Conservation (phyloP, 2,113 vertebrate species). For the Crotophaga sulcirostris region DNA sequence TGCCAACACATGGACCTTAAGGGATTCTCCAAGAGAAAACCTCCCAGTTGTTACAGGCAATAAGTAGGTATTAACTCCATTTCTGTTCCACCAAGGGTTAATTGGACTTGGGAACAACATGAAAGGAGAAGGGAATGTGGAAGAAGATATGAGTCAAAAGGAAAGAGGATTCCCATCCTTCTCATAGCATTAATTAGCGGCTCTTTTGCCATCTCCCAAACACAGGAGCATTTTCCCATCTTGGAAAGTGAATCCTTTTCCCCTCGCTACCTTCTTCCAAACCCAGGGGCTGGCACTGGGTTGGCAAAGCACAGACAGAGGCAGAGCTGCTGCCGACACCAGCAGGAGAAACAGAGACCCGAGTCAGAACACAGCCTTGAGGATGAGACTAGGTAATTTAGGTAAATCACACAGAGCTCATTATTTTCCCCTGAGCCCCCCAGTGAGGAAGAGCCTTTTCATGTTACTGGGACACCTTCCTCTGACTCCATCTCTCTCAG, state of each 20-base stretch:
- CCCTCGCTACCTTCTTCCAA: neutral
- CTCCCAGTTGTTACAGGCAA: neutral
- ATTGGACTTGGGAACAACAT: neutral
- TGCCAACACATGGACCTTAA: neutral
- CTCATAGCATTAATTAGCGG: neutral
- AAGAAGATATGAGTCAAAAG: neutral
- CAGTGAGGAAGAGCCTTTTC: neutral
- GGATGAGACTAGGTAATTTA: neutral
- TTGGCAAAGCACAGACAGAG: rapidly evolving
- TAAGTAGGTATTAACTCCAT: neutral
- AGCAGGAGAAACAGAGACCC: neutral
- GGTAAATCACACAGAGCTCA: neutral
- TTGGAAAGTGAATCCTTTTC: neutral
- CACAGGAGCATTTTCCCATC: neutral
- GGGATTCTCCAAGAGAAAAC: neutral
- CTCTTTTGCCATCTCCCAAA: neutral
- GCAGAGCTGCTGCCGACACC: neutral
- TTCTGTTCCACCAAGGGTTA: neutral
- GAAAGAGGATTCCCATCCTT: neutral
- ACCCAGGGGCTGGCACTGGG: neutral
- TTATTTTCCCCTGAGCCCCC: neutral
- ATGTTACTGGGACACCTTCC: neutral
- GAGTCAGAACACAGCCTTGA: neutral
- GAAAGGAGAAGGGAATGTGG: neutral
- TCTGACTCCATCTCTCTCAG: neutral